Conservation (phyloP, 1,140 invertebrate genomes). For the Ylistrum balloti region DNA sequence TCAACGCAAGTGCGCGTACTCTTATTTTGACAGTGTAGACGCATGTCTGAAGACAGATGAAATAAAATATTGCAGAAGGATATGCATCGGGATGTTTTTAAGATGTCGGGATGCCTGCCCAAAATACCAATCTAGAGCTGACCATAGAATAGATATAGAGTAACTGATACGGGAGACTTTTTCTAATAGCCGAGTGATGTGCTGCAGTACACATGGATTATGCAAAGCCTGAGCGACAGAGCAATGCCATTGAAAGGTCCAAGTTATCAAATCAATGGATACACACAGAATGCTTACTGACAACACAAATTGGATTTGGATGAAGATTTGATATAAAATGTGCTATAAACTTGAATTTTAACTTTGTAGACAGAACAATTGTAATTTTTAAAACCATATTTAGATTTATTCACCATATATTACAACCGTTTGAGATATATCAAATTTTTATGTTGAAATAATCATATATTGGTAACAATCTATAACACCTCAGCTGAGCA, state of each 20-base stretch:
- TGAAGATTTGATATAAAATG: no score
- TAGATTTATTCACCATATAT: no score
- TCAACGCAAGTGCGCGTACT: not conserved
- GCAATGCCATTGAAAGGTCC: not conserved
- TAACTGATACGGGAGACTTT: not conserved
- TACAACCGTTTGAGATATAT: no score
- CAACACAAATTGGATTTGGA: not conserved
- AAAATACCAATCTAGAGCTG: not conserved
- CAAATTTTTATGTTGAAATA: no score
- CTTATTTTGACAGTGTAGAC: not conserved
- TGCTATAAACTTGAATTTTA: no score
- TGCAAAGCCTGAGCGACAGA: not conserved
- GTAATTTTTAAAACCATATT: not conserved
- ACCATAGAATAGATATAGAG: not conserved
- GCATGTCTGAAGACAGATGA: not conserved
- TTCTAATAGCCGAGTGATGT: not conserved
- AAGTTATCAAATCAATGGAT: not conserved
- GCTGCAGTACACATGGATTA: not conserved
- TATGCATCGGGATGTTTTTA: not conserved
- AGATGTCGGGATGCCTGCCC: not conserved
- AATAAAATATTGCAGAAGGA: not conserved
- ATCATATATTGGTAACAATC: no score
- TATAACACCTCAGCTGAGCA: not conserved
- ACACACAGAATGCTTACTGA: not conserved
- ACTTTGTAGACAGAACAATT: not conserved